Conservation (phyloP, 2,888 invertebrate genomes). For the Anticlea derivata region DNA sequence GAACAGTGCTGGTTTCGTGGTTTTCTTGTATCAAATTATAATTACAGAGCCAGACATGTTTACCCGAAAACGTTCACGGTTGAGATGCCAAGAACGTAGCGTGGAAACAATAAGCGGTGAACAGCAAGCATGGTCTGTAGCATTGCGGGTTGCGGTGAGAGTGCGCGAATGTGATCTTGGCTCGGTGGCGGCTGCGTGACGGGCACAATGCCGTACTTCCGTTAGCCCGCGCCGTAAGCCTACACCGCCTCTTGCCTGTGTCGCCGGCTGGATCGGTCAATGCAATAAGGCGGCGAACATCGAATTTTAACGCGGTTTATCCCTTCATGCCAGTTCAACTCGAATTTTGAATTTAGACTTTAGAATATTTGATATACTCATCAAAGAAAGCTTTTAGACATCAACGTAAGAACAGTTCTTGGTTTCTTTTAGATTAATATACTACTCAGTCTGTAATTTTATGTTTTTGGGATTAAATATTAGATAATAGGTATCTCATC, state of each 20-base stretch:
- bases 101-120: constrained; percentile 15
- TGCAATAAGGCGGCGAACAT: constrained; percentile 16
- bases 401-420: too few species aligned
- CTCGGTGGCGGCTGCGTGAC: constrained; percentile 45
- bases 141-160: constrained; percentile 37
- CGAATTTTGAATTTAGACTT: background rate
- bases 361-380: background rate
- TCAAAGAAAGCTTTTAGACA: too few species aligned
- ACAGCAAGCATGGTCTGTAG: constrained; percentile 16
- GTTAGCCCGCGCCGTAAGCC: constrained; percentile 56
- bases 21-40: constrained; percentile 7
- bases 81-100: constrained; percentile 18
- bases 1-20: constrained; percentile 16
- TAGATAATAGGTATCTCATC: too few species aligned
- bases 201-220: constrained; percentile 58
- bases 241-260: constrained; percentile 50
- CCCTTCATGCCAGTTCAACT: background rate
- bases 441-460: too few species aligned
- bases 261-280: constrained; percentile 20
- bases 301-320: background rate
- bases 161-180: constrained; percentile 37
- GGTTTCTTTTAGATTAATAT: too few species aligned
- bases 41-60: constrained; percentile 9
- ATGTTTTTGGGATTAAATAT: too few species aligned
- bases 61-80: constrained; percentile 18